These are phyloP conservation scores for Coptodon rendalli DNA, from an alignment of 2,113 vertebrate species.

Conservation along the genomic window DNA sequence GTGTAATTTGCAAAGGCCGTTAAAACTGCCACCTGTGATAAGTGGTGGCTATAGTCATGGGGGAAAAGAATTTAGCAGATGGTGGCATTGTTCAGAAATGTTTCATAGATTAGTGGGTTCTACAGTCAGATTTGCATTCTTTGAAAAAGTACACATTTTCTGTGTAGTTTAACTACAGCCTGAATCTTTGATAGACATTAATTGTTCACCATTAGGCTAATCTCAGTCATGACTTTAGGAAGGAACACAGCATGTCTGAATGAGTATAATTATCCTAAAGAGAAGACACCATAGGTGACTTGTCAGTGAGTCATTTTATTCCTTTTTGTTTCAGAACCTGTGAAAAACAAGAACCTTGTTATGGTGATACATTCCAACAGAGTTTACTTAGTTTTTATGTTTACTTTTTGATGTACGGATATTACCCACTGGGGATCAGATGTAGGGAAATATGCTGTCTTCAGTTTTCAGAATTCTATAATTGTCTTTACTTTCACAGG, in stretches of 20 bases:
- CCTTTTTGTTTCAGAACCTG: not conserved
- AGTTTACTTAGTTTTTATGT: not conserved
- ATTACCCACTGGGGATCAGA: not conserved
- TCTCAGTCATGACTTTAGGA: not conserved
- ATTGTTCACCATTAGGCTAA: not conserved
- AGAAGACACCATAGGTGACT: not conserved
- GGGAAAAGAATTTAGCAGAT: not conserved
- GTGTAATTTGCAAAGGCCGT: not conserved
- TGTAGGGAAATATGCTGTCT: not conserved
- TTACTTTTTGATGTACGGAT: not conserved
- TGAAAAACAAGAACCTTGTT: not conserved
- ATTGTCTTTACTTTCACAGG: not conserved
- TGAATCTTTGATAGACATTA: not conserved
- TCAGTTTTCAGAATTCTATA: not conserved
- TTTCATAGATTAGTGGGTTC: not conserved
- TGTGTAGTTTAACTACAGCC: not conserved
- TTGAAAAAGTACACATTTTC: not conserved
- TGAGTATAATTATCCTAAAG: not conserved
- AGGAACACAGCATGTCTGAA: not conserved
- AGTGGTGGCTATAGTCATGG: not conserved
- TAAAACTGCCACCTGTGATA: not conserved
- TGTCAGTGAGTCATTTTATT: not conserved
- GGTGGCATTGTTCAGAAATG: not conserved
- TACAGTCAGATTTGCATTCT: not conserved
- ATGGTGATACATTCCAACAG: not conserved